Percentiles rank a stretch among this genome's conserved stretches.
Evolutionary conservation across 2,888 invertebrate species (phyloP).

Genomic region (Microctonus aethiopoides): DNA sequence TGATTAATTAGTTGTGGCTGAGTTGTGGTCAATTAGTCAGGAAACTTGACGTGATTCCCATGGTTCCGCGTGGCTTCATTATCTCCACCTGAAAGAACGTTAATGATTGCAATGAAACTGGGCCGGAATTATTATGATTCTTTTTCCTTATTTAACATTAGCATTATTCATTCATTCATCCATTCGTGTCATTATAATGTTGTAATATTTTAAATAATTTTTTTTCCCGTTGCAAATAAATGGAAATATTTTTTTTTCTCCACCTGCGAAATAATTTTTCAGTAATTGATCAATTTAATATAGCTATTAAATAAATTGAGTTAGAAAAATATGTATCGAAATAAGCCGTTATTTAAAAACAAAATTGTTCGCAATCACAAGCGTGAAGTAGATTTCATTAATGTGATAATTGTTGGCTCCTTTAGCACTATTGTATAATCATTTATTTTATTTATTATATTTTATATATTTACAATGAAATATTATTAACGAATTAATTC

Average conservation of each 20-base stretch:
- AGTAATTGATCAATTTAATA: too few relatives aligned
- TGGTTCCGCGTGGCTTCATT: constrained; percentile 30
- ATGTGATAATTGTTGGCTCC: constrained; percentile 36
- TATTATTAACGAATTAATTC: neutral
- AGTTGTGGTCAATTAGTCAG: constrained; percentile 37
- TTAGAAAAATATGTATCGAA: neutral
- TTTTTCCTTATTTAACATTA: neutral
- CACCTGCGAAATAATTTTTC: too few relatives aligned
- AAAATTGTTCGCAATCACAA: constrained; percentile 13
- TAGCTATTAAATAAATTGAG: too few relatives aligned
- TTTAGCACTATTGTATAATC: constrained; percentile 19
- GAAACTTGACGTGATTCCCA: constrained; percentile 33
- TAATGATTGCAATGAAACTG: constrained; percentile 24
- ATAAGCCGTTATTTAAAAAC: constrained; percentile 30
- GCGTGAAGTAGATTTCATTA: constrained; percentile 42
- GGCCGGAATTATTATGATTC: neutral
- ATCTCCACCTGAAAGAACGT: constrained; percentile 27
- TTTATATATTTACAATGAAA: neutral
- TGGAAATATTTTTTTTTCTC: neutral
- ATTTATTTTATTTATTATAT: neutral
- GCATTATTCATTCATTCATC: neutral
- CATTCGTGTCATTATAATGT: constrained; percentile 1
- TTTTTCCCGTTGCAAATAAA: too few relatives aligned
- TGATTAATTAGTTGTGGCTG: constrained; percentile 37
- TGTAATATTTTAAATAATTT: neutral